Base-by-base conservation (phyloP, 2,888 invertebrate species). In the Nomada flava region DNA sequence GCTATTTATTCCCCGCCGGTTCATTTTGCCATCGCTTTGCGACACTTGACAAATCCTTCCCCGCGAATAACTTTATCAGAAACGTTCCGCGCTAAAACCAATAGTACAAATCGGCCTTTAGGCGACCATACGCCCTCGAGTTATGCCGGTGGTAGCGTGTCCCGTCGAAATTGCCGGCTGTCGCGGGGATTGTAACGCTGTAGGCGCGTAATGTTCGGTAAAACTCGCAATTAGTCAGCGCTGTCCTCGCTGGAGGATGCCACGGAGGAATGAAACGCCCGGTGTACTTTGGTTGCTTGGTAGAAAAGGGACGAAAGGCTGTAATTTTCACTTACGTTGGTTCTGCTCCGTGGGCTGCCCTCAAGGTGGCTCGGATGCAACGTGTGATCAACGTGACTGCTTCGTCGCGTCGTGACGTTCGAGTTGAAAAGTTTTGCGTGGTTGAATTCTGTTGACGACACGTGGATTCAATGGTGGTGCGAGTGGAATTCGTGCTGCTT, bases 111-210 rank as follows among this genome's bases (percentile, higher is more conserved):
- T 47, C 47, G 47, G 47, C 47, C 47, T 47, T 47, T 47, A 47
- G 15, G 11, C 47, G 15, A 15, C 47, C 64, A 59, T 75, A 70
- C 78, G 76, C 68, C 36, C 13, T 1, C 36, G 62, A 67, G 60
- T 71, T 71, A 67, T 78, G 72, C 50, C 71, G 67, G 64, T 80
- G 82, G 86, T 88, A 86, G 88, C 88, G 89, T 89, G 89, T 86
- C 89, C 84, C 86, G 70, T 74, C 72, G 78, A 90, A 91, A 91
- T 91, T 90, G 89, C 89, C 89, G 86, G 90, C 87, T 88, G 88
- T 89, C 88, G 85, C 83, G 67, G 82, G 82, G 85, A 89, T 89
- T 82, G 87, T 88, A 77, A 59, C 81, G 89, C 86, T 84, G 89
- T 84, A 85, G 86, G 20, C 44, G 84, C 86, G 88, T 88, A 88